Percentiles rank a stretch among this genome's conserved stretches.
These are phyloP conservation scores for Rhodeus uyekii DNA, from an alignment of 2,797 vertebrate species.

Conservation along the genomic window DNA sequence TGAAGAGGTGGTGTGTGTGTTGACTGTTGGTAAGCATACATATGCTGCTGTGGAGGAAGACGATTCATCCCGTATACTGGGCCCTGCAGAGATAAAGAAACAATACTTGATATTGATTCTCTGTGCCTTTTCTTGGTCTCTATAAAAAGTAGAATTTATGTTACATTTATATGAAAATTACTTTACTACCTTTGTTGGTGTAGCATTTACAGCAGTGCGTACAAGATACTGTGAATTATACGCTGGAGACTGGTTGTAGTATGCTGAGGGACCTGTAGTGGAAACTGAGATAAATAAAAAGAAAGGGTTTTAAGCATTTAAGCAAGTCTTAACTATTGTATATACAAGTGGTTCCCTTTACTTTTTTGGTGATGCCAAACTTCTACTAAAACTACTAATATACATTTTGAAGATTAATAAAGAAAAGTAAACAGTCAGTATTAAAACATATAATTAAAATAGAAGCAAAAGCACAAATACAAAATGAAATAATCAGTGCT, in stretches of 20 bases:
- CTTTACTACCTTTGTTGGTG: constrained; percentile 91
- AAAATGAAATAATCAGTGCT: no score
- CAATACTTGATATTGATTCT: background rate
- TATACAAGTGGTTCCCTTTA: background rate
- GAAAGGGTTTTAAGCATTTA: background rate
- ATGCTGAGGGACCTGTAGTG: constrained; percentile 88
- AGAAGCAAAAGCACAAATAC: no score
- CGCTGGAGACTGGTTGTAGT: constrained; percentile 92
- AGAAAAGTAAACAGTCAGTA: no score
- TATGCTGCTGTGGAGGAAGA: constrained; percentile 90
- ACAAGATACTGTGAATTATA: constrained; percentile 96
- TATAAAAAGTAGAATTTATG: background rate
- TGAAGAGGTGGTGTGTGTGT: constrained; percentile 93
- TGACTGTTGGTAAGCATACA: constrained; percentile 89
- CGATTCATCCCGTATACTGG: constrained; percentile 91
- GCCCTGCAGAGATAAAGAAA: constrained; percentile 71
- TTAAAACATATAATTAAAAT: no score
- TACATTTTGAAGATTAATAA: no score
- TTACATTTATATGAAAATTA: background rate
- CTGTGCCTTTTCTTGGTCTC: background rate
- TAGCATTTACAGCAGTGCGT: constrained; percentile 89
- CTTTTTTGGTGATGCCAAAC: background rate
- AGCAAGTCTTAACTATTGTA: background rate
- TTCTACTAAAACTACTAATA: no score
- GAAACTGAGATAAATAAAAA: constrained; percentile 77